Evolutionary conservation across 2,797 vertebrate genomes (phyloP), one percentile per base, ranked within the genome.

Genomic region (Paguma larvata): DNA sequence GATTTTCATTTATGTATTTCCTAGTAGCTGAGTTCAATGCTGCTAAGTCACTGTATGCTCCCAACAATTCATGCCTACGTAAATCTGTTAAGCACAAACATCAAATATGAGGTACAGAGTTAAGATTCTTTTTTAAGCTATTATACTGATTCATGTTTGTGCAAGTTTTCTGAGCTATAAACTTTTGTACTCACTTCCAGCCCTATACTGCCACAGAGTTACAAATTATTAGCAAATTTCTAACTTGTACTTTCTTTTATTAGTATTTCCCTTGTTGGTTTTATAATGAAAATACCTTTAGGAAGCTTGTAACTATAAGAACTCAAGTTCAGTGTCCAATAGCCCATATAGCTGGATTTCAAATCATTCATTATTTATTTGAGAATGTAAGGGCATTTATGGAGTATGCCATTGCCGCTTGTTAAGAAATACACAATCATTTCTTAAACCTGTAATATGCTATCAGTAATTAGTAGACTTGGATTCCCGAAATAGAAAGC

Each of bases 41-140:
- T 92, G 21, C 86, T 70, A 25, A 94, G 79, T 93, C 92, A 97
- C 44, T 56, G n/a, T 16, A 91, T 9, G 10, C 56, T 85, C 63
- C 80, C 95, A 88, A 91, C 80, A 95, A 96, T 92, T 97, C 85
- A 97, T 77, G 18, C 85, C 94, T 85, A 84, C 86, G 88, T 88
- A 97, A 89, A 59, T 95, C 48, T 90, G 93, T 96, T 75, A 97
- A 92, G 97, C 84, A 38, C 11, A 92, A 97, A 63, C 84, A 87
- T 82, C 97, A 93, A 83, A 0, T 79, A 91, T 32, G 59, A 78
- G 92, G 94, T 92, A 68, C 62, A 38, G 79, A 94, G 18, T 80
- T 82, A 75, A 96, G 92, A 84, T 78, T 62, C 11, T 94, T 46
- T 94, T 97, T 96, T 93, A 95, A 96, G 51, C 77, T 95, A 96